phyloP scores from a whole-genome alignment of 2,888 invertebrate genomes.

The Hypselothyrea guttata region DNA sequence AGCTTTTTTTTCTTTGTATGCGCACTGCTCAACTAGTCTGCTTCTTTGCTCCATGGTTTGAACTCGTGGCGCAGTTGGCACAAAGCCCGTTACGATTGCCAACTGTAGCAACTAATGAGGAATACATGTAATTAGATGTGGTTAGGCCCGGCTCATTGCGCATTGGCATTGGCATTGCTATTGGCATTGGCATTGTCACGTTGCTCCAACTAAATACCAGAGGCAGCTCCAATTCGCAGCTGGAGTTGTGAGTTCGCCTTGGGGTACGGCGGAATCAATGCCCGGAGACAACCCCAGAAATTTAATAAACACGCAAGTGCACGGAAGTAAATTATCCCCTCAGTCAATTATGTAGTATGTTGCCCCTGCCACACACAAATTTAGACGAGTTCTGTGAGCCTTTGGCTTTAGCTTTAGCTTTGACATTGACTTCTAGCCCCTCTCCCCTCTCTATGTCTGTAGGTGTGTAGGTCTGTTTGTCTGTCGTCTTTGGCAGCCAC shows the following conservation, averaged over 20 bases:
- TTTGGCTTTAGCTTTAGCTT: constrained; percentile 7
- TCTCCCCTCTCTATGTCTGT: too few relatives aligned
- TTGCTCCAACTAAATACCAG: background rate
- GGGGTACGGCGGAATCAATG: constrained; percentile 58
- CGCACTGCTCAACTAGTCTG: too few relatives aligned
- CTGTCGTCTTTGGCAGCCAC: constrained; percentile 56
- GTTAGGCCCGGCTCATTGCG: constrained; percentile 48
- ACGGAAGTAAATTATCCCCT: constrained; percentile 73
- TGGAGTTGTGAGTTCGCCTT: background rate
- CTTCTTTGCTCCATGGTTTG: constrained; percentile 49
- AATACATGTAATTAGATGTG: constrained; percentile 71
- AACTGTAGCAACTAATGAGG: constrained; percentile 63
- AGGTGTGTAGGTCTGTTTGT: constrained; percentile 13
- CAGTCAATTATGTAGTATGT: constrained; percentile 70
- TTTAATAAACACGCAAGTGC: constrained; percentile 77
- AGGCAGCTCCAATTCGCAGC: background rate
- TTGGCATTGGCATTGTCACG: constrained; percentile 49
- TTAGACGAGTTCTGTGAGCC: constrained; percentile 4
- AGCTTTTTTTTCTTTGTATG: background rate
- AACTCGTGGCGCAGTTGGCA: constrained; percentile 1
- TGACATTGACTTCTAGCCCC: background rate
- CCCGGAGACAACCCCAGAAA: constrained; percentile 68
- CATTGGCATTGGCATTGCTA: constrained; percentile 25
- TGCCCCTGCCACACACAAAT: constrained; percentile 20
- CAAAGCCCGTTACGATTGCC: constrained; percentile 54